Conservation (phyloP, 2,888 invertebrate species). For the Pomacea canaliculata region DNA sequence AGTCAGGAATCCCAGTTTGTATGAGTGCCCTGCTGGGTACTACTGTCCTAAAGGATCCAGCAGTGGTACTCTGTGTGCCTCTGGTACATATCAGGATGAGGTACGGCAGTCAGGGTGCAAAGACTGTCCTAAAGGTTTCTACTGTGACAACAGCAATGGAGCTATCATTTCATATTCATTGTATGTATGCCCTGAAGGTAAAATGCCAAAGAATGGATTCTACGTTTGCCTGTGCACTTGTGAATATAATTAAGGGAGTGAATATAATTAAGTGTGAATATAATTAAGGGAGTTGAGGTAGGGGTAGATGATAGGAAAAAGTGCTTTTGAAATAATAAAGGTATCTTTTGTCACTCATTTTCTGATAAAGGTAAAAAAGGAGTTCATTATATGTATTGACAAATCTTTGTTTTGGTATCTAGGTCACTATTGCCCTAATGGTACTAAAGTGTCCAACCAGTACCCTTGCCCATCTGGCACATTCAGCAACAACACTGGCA, state of each 20-base stretch:
- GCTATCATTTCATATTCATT: slow-evolving; percentile 60
- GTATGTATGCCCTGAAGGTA: slow-evolving; percentile 63
- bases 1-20: slow-evolving; percentile 47
- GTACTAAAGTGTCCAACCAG: slow-evolving; percentile 48
- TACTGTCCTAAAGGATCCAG: slow-evolving; percentile 56
- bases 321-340: neutral
- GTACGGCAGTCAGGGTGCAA: slow-evolving; percentile 56
- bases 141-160: slow-evolving; percentile 61
- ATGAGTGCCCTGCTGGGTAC: slow-evolving; percentile 62
- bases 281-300: neutral
- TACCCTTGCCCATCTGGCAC: slow-evolving; percentile 59
- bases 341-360: neutral
- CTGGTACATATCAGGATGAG: slow-evolving; percentile 63
- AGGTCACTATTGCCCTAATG: slow-evolving; percentile 62
- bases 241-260: neutral
- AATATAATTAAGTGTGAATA: neutral
- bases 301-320: neutral
- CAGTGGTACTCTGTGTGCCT: slow-evolving; percentile 52
- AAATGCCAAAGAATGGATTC: neutral
- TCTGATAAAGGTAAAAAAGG: no score
- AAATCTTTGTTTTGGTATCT: neutral
- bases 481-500: slow-evolving; percentile 61
- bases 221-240: no score
- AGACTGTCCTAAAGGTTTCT: slow-evolving; percentile 63
- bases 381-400: no score